A percentile compares a stretch with the other conserved stretches of the same genome.
Evolutionary conservation across 2,888 invertebrate genomes (phyloP).

Genomic region (Drosophila mulleri): DNA sequence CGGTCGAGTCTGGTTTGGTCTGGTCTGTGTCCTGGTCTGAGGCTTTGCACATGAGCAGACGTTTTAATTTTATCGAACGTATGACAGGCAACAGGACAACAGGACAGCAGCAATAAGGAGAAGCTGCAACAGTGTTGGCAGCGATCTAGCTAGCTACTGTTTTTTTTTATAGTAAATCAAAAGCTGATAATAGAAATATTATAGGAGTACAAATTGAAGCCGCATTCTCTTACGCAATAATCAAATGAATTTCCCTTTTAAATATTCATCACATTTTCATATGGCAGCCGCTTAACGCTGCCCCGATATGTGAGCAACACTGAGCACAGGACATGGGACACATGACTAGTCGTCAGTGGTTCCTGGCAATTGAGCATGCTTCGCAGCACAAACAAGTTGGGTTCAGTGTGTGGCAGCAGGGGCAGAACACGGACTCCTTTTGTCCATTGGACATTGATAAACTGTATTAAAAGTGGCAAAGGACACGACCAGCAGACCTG

Average conservation of each 20-base stretch:
- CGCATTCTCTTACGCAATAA: not conserved
- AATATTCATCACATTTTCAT: not conserved
- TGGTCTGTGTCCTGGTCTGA: conserved; percentile 16
- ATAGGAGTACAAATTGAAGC: not conserved
- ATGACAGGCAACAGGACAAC: conserved; percentile 50
- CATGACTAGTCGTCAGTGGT: conserved; percentile 28
- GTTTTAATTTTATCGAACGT: conserved; percentile 77
- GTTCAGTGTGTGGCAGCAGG: conserved; percentile 4
- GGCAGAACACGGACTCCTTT: conserved; percentile 14
- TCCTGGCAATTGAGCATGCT: conserved; percentile 68
- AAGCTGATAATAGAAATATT: not conserved
- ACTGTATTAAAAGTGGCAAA: conserved; percentile 68
- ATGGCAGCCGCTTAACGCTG: not conserved
- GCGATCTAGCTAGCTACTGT: not conserved
- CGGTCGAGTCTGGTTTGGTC: not conserved
- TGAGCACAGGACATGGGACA: conserved; percentile 13
- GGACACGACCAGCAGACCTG: conserved; percentile 32
- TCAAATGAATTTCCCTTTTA: not conserved
- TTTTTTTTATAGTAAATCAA: not conserved
- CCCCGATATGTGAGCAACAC: conserved; percentile 4
- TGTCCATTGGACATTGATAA: conserved; percentile 68
- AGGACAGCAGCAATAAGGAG: too few species aligned
- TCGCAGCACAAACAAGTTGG: conserved; percentile 70
- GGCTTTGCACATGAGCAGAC: conserved; percentile 71
- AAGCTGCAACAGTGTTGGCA: conserved; percentile 19